Evolutionary conservation across 2,113 vertebrate genomes (phyloP), one percentile per base, ranked within the genome.

Genomic region (Mus pahari): DNA sequence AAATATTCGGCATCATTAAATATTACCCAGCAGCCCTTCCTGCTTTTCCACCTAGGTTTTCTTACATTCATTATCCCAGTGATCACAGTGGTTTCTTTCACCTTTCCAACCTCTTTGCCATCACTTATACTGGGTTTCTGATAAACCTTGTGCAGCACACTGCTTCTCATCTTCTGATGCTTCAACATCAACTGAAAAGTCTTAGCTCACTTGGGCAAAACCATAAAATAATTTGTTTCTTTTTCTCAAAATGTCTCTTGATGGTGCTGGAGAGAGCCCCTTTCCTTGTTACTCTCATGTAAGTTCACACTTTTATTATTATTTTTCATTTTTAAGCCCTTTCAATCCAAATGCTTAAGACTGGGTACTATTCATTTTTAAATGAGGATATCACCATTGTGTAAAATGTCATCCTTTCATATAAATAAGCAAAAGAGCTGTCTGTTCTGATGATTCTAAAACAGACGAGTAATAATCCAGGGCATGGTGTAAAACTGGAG

Each of bases 1-100:
- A 12, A 53, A 12, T 92, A 93, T 84, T 88, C 12, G 39, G n/a
- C 28, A 50, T 91, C 13, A 89, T 97, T 89, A 89, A 93, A 58
- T 89, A 33, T 71, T 84, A 88, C 55, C 7, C 19, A 79, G 31
- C 62, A 39, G 2, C 12, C 81, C 7, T 79, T 97, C 33, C 84
- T 89, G 2, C 11, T 26, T 93, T 79, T 62, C 53, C 8, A 75
- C 7, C 75, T 31, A 73, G 12, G 11, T 90, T 95, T 95, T 24
- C 31, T 91, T 82, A 20, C 3, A 87, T 50, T 39, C 7, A 60
- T 96, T 93, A 91, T 96, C 86, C 70, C 31, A 45, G 31, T 42
- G 39, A 92, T 90, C 36, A 64, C 11, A 68, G 16, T 62, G 31
- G 3, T 94, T 87, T 94, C 39, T 94, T 87, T 94, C 31, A 94